Evolutionary conservation across 2,113 vertebrate species (phyloP).

Genomic region (Perca flavescens): DNA sequence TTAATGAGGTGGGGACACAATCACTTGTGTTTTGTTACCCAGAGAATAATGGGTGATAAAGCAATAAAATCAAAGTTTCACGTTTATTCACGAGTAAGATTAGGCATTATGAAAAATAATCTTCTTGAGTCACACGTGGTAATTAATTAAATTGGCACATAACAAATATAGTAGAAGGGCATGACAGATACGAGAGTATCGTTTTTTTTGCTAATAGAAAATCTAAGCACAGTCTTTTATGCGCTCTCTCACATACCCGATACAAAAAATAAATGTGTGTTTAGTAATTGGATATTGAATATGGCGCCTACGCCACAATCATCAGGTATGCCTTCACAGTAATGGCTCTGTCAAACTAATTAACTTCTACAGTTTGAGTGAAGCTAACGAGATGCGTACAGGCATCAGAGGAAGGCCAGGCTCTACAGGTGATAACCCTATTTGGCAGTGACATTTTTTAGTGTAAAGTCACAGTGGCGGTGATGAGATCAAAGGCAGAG

Average conservation of each 20-base stretch:
- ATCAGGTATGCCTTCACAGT: conserved; percentile 85
- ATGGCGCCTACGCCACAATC: conserved; percentile 77
- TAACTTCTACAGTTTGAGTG: conserved; percentile 94
- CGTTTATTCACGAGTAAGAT: conserved; percentile 12
- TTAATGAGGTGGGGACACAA: conserved; percentile 78
- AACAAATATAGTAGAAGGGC: conserved; percentile 34
- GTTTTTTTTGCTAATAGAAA: conserved; percentile 19
- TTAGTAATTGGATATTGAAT: conserved; percentile 85
- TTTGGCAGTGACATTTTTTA: conserved; percentile 99
- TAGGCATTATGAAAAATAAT: conserved; percentile 24
- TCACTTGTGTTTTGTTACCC: conserved; percentile 59
- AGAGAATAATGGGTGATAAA: conserved; percentile 56
- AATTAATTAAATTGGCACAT: conserved; percentile 56
- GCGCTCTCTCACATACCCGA: conserved; percentile 10
- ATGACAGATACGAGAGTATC: conserved; percentile 15
- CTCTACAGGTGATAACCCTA: conserved; percentile 99
- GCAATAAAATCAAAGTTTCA: conserved; percentile 57
- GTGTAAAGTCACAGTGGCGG: conserved; percentile 97
- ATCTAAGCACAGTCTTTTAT: not conserved
- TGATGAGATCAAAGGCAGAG: conserved; percentile 97
- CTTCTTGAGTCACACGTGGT: conserved; percentile 18
- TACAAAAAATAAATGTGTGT: conserved; percentile 57
- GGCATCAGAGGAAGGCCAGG: conserved; percentile 94
- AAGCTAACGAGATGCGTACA: conserved; percentile 94
- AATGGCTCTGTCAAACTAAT: conserved; percentile 95